These are phyloP conservation scores for Amblyjoppa proteus DNA, from an alignment of 2,888 invertebrate genomes.

Conservation along the genomic window DNA sequence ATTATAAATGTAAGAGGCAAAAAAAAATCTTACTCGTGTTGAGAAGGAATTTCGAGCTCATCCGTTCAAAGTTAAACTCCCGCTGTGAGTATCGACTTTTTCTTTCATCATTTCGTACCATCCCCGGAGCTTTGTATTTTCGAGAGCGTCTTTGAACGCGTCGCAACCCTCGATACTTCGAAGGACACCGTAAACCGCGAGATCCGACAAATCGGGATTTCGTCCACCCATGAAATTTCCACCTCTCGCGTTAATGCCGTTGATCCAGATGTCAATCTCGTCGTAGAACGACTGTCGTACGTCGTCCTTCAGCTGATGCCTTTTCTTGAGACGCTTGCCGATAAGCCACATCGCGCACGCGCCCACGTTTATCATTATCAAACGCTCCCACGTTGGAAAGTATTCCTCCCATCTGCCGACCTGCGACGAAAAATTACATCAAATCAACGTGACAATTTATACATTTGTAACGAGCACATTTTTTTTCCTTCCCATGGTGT, in stretches of 20 bases:
- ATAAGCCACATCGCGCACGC: slow-evolving; percentile 97
- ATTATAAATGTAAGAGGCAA: neutral
- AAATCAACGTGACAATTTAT: no score
- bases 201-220: slow-evolving; percentile 95
- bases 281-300: slow-evolving; percentile 96
- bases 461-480: neutral
- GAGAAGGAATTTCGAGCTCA: slow-evolving; percentile 35
- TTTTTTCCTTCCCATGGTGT: neutral
- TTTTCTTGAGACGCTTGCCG: slow-evolving; percentile 94
- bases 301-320: slow-evolving; percentile 94
- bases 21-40: neutral
- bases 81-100: slow-evolving; percentile 87
- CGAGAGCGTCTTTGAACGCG: slow-evolving; percentile 93
- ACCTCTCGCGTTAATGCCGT: slow-evolving; percentile 89
- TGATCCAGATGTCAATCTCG: slow-evolving; percentile 93
- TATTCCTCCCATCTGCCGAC: slow-evolving; percentile 96
- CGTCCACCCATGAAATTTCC: slow-evolving; percentile 94
- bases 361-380: slow-evolving; percentile 95
- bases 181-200: slow-evolving; percentile 95
- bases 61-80: slow-evolving; percentile 82
- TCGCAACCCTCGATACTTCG: slow-evolving; percentile 97
- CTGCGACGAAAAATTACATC: slow-evolving; percentile 73
- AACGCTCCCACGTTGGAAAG: slow-evolving; percentile 94
- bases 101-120: slow-evolving; percentile 93
- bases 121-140: slow-evolving; percentile 90